Evolutionary conservation across 30 jellyfish, hydroid and myxozoan species (phyloP).

Genomic region (Mastigias papua): DNA sequence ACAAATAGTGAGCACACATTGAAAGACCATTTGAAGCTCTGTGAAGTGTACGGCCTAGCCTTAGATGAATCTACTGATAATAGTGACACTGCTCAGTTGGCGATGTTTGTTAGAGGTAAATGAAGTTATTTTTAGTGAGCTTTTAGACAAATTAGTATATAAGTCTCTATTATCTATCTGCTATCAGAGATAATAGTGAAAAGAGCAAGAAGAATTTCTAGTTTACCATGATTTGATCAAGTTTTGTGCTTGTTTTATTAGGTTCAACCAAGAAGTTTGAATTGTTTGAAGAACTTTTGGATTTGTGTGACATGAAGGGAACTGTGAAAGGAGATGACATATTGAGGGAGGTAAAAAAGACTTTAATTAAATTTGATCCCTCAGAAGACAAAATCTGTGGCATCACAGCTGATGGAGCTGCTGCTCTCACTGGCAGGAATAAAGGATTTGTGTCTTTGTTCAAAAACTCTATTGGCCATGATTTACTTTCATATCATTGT

Average conservation of each 20-base stretch:
- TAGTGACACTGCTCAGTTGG: slow-evolving; percentile 34
- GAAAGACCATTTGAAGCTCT: not conserved
- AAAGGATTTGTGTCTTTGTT: slow-evolving; percentile 43
- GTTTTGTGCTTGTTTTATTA: not conserved
- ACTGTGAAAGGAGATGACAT: slow-evolving; percentile 38
- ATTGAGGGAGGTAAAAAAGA: slow-evolving; percentile 35
- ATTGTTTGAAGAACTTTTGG: slow-evolving; percentile 36
- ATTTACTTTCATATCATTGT: slow-evolving; percentile 21
- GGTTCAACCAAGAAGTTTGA: slow-evolving; percentile 27
- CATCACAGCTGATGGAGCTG: slow-evolving; percentile 39
- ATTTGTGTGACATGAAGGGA: slow-evolving; percentile 39
- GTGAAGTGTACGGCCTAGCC: not conserved
- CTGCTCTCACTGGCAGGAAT: slow-evolving; percentile 39
- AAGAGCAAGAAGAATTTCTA: not conserved
- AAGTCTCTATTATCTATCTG: not conserved
- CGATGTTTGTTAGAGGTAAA: slow-evolving; percentile 27
- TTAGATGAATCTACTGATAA: slow-evolving; percentile 1
- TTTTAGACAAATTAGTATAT: not conserved
- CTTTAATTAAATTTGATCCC: slow-evolving; percentile 13
- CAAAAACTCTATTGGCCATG: slow-evolving; percentile 29
- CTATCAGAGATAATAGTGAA: not conserved
- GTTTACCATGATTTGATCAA: not conserved
- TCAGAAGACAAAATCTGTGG: slow-evolving; percentile 30
- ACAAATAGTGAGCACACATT: not conserved
- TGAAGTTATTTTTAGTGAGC: slow-evolving; percentile 17